Percentiles rank a stretch among this genome's conserved stretches.
Conservation (phyloP, 1,140 invertebrate species). For the Scaptomyza montana region DNA sequence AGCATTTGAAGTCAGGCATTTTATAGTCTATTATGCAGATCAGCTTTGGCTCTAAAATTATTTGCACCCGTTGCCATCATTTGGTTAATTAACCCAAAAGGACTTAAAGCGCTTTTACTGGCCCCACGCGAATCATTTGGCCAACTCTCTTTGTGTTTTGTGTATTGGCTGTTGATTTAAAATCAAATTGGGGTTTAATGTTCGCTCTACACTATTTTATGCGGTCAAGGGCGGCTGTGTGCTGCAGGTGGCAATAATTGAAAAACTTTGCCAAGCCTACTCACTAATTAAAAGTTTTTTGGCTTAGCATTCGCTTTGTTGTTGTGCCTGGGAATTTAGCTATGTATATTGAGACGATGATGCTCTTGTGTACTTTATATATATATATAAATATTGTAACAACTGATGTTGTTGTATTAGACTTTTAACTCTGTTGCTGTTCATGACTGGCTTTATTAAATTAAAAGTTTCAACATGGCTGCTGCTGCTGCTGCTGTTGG, state of each 20-base stretch:
- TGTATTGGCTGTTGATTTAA: constrained; percentile 75
- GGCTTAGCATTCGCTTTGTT: constrained; percentile 53
- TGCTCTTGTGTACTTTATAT: constrained; percentile 4
- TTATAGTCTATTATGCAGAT: constrained; percentile 61
- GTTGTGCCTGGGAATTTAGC: constrained; percentile 54
- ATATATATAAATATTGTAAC: constrained; percentile 6
- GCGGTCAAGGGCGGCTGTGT: constrained; percentile 34
- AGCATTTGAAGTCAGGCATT: constrained; percentile 3
- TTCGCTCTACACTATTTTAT: constrained; percentile 24
- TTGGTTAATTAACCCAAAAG: constrained; percentile 53
- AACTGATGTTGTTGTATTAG: constrained; percentile 4
- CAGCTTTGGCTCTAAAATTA: constrained; percentile 57
- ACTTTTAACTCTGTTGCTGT: constrained; percentile 31
- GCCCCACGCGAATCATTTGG: constrained; percentile 37
- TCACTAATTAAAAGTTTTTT: constrained; percentile 75
- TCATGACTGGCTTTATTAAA: constrained; percentile 67
- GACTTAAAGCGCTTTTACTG: constrained; percentile 26
- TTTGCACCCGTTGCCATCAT: constrained; percentile 45
- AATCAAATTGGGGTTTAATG: constrained; percentile 63
- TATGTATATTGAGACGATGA: constrained; percentile 56
- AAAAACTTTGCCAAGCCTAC: constrained; percentile 73
- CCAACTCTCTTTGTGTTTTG: neutral
- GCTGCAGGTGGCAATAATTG: constrained; percentile 79
- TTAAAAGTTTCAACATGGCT: constrained; percentile 58
- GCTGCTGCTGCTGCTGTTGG: constrained; percentile 34